Evolutionary conservation across 2,113 vertebrate species (phyloP).

Genomic region (Ptyas mucosa): DNA sequence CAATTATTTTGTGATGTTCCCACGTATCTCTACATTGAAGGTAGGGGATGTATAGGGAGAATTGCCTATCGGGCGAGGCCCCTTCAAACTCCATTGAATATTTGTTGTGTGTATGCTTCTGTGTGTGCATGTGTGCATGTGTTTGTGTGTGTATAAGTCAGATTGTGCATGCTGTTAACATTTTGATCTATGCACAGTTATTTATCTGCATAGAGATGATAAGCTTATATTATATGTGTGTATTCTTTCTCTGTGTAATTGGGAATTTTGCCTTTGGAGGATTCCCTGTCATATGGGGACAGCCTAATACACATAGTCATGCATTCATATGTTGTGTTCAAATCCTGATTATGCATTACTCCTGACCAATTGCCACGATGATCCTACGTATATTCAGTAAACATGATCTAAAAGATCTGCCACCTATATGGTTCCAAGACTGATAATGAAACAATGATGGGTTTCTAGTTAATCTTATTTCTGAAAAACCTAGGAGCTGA

Average conservation of each 20-base stretch:
- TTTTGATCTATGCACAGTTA: neutral
- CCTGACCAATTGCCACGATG: neutral
- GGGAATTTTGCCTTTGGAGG: neutral
- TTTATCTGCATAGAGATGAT: neutral
- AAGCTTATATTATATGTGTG: neutral
- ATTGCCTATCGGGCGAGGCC: neutral
- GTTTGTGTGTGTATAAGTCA: neutral
- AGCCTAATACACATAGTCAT: neutral
- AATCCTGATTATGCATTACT: neutral
- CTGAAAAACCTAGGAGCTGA: neutral
- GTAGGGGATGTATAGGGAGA: neutral
- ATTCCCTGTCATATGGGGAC: neutral
- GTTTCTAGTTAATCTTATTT: neutral
- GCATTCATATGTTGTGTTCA: neutral
- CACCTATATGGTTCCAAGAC: neutral
- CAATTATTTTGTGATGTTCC: neutral
- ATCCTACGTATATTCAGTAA: neutral
- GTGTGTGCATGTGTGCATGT: neutral
- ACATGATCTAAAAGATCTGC: neutral
- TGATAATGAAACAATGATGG: neutral
- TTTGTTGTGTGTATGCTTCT: neutral
- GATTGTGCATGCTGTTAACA: neutral
- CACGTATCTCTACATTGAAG: neutral
- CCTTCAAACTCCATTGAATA: neutral
- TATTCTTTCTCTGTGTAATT: neutral